Conservation (phyloP, 2,113 vertebrate genomes). For the Chloebia gouldiae region DNA sequence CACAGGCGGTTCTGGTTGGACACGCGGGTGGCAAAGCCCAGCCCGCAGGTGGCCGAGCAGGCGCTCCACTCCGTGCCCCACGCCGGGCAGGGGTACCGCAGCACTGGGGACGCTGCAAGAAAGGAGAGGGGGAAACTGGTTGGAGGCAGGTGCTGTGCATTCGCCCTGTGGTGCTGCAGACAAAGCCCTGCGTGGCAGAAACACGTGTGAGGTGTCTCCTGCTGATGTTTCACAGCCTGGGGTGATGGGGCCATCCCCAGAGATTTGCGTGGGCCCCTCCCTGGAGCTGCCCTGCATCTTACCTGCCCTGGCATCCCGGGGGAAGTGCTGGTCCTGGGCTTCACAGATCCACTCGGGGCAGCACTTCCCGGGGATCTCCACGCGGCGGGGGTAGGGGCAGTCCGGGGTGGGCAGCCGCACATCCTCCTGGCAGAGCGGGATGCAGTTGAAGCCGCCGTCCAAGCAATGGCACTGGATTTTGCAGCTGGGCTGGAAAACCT, state of each 20-base stretch:
- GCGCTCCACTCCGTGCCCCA: constrained; percentile 86
- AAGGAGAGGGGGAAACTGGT: neutral
- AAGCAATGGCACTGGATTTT: constrained; percentile 82
- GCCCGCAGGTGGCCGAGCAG: constrained; percentile 87
- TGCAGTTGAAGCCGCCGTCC: constrained; percentile 84
- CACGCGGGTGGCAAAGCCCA: constrained; percentile 84
- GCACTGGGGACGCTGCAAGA: neutral
- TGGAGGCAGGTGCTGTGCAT: neutral
- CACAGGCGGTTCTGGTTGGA: constrained; percentile 89
- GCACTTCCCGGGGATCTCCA: constrained; percentile 86
- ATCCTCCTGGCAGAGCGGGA: constrained; percentile 80
- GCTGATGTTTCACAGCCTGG: neutral
- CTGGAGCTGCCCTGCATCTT: neutral
- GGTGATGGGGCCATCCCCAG: neutral
- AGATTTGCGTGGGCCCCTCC: neutral
- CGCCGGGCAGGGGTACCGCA: constrained; percentile 66
- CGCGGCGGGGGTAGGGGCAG: constrained; percentile 81
- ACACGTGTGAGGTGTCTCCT: neutral
- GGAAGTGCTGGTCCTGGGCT: constrained; percentile 65
- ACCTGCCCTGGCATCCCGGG: constrained; percentile 71
- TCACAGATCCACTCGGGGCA: constrained; percentile 93
- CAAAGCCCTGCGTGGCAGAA: fast-evolving
- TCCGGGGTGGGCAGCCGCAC: constrained; percentile 80
- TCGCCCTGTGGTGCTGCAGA: fast-evolving
- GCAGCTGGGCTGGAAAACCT: constrained; percentile 90